These are phyloP conservation scores for Rhimphoctona megacephalus DNA, from an alignment of 2,888 invertebrate genomes.

Conservation along the genomic window DNA sequence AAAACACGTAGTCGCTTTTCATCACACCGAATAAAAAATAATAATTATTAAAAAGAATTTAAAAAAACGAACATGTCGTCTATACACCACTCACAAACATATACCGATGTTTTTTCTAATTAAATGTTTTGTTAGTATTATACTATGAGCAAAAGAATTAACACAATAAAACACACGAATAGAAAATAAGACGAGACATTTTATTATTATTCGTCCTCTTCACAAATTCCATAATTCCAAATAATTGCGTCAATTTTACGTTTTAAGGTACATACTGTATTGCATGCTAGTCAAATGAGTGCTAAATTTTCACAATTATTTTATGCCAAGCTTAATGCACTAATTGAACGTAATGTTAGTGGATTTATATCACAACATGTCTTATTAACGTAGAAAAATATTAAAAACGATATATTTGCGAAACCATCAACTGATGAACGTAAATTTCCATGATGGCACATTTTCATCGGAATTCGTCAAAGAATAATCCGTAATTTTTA, in stretches of 20 bases:
- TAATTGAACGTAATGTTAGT: too few relatives aligned
- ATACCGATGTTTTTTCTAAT: constrained; percentile 82
- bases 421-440: too few relatives aligned
- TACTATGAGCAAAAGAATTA: constrained; percentile 78
- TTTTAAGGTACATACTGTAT: too few relatives aligned
- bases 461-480: too few relatives aligned
- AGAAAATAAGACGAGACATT: constrained; percentile 35
- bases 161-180: constrained; percentile 78
- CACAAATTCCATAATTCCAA: not conserved
- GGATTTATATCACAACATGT: too few relatives aligned
- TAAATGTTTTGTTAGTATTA: constrained; percentile 83
- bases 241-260: not conserved
- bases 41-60: constrained; percentile 64
- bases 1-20: constrained; percentile 80
- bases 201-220: constrained; percentile 13
- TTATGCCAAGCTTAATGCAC: too few relatives aligned
- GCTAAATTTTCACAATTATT: too few relatives aligned
- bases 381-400: too few relatives aligned
- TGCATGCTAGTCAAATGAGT: too few relatives aligned
- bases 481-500: too few relatives aligned
- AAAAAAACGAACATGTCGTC: constrained; percentile 70
- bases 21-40: constrained; percentile 73
- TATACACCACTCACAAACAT: constrained; percentile 69
- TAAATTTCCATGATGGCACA: too few relatives aligned
- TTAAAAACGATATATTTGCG: too few relatives aligned